Conservation (phyloP, 2,113 vertebrate species). For the Cyprinodon brontotheroides region DNA sequence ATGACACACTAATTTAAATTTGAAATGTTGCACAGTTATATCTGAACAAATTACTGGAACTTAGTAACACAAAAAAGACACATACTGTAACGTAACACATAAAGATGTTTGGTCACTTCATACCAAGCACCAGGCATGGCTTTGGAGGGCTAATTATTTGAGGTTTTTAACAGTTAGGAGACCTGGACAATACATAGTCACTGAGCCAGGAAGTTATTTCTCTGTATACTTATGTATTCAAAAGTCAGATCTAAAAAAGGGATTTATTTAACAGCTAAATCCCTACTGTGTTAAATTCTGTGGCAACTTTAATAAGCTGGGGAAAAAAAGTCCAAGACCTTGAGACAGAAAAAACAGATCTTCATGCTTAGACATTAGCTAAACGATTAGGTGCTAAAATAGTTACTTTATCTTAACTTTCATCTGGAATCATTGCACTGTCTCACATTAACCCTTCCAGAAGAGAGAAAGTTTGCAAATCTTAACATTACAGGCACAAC, state of each 20-base stretch:
- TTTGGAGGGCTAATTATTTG: background rate
- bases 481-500: no score
- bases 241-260: background rate
- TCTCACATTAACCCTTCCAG: no score
- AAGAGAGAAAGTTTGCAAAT: no score
- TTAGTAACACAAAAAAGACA: no score
- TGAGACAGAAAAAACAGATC: no score
- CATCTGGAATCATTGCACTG: no score
- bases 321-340: background rate
- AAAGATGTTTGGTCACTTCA: background rate
- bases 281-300: background rate
- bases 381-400: no score
- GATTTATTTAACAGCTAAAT: background rate
- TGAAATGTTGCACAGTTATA: background rate
- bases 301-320: background rate
- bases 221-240: background rate
- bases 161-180: no score
- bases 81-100: no score
- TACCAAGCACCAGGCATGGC: background rate
- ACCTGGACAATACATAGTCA: background rate
- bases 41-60: no score
- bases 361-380: no score
- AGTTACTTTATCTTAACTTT: no score
- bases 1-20: background rate
- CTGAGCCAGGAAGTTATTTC: background rate